Conservation (phyloP, 2,113 vertebrate genomes). For the Gulo gulo region DNA sequence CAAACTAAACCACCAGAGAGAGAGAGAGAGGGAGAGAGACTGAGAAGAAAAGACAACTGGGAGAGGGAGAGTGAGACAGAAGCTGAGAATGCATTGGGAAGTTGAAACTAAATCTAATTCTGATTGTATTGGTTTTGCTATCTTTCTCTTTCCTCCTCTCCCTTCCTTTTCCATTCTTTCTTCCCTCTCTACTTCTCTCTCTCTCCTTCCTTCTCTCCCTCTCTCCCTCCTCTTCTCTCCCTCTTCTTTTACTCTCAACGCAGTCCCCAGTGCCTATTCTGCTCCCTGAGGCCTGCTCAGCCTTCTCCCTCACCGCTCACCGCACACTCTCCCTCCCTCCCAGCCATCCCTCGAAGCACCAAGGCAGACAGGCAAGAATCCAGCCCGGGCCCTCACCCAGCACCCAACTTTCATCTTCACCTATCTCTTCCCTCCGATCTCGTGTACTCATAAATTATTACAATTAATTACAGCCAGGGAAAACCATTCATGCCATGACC, state of each 20-base stretch:
- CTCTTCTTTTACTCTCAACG: not conserved
- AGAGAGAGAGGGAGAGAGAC: not conserved
- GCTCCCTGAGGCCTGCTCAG: slow-evolving; percentile 42
- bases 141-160: not conserved
- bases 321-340: not conserved
- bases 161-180: too few relatives aligned
- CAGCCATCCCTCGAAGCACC: slow-evolving; percentile 48
- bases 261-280: not conserved
- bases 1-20: not conserved
- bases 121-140: not conserved
- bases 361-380: slow-evolving; percentile 55
- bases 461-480: slow-evolving; percentile 85
- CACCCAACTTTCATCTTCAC: slow-evolving; percentile 73
- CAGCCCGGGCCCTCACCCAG: slow-evolving; percentile 70
- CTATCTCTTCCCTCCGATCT: slow-evolving; percentile 77
- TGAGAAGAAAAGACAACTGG: not conserved
- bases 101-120: not conserved
- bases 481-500: slow-evolving; percentile 74
- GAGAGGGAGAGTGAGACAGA: not conserved
- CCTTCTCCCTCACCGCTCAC: not conserved
- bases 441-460: slow-evolving; percentile 85
- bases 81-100: not conserved
- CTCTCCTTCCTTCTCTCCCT: too few relatives aligned
- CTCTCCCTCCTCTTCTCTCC: not conserved
- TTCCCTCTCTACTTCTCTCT: accelerated